These are phyloP conservation scores for Reticulitermes speratus DNA, from an alignment of 1,140 invertebrate species.

Conservation along the genomic window DNA sequence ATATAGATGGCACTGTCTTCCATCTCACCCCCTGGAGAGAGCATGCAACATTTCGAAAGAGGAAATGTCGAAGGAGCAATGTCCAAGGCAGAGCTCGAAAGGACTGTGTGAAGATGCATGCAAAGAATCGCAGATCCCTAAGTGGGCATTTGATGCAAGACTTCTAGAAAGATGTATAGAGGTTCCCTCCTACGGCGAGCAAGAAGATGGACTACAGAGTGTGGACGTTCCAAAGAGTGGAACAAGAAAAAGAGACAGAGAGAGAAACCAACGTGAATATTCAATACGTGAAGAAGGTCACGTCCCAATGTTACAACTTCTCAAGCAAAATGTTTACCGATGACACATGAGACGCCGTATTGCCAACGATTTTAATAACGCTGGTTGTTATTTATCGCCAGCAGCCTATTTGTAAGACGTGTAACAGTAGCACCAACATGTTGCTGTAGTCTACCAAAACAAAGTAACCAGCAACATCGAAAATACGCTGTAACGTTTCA, in stretches of 20 bases:
- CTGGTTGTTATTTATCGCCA: background rate
- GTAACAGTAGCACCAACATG: too few relatives aligned
- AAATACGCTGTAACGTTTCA: too few relatives aligned
- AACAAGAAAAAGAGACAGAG: background rate
- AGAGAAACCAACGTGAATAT: conserved; percentile 11
- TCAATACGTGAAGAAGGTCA: background rate
- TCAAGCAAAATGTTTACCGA: background rate
- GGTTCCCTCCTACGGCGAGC: background rate
- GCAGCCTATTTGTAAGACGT: too few relatives aligned
- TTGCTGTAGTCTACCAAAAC: too few relatives aligned
- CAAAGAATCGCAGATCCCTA: conserved; percentile 15
- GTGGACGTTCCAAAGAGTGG: conserved; percentile 12
- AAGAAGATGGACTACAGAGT: conserved; percentile 11
- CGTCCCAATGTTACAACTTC: background rate
- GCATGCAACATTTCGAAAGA: background rate
- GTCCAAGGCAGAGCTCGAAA: conserved; percentile 12
- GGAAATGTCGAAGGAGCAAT: background rate
- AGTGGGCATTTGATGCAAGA: conserved; percentile 14
- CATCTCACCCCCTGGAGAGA: background rate
- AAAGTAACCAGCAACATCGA: too few relatives aligned
- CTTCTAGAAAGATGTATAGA: conserved; percentile 19
- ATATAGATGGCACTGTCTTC: conserved; percentile 15
- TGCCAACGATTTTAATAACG: background rate
- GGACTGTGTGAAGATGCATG: conserved; percentile 2
- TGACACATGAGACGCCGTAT: background rate